Conservation (phyloP, 2,797 vertebrate species). For the Gallinago stenura region DNA sequence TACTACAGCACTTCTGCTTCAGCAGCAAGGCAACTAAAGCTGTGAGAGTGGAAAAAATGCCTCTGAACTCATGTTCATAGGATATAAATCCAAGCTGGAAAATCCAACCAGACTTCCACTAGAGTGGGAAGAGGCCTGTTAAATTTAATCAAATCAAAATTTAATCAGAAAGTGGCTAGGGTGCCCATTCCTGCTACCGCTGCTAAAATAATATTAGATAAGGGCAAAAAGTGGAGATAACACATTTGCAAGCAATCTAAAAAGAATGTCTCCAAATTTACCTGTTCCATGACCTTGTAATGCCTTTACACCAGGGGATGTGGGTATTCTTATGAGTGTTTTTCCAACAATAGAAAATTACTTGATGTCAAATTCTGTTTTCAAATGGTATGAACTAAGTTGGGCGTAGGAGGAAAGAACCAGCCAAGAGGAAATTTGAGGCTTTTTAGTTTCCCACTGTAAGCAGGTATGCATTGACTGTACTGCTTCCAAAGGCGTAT, state of each 20-base stretch:
- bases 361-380: conserved; percentile 53
- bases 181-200: background rate
- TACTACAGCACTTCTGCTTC: background rate
- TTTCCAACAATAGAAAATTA: conserved; percentile 50
- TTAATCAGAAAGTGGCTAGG: conserved; percentile 32
- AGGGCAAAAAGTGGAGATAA: background rate
- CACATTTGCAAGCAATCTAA: background rate
- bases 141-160: conserved; percentile 48
- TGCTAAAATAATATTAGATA: background rate
- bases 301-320: conserved; percentile 28
- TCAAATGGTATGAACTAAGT: rapidly evolving
- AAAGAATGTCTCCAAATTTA: conserved; percentile 1
- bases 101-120: conserved; percentile 22
- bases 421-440: conserved; percentile 72
- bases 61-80: conserved; percentile 27
- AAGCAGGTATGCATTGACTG: conserved; percentile 65
- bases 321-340: conserved; percentile 37
- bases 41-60: background rate
- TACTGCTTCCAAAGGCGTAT: conserved; percentile 67
- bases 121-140: background rate
- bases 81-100: conserved; percentile 35
- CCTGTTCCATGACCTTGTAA: conserved; percentile 14
- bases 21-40: background rate
- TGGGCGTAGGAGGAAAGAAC: conserved; percentile 57
- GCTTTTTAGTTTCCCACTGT: conserved; percentile 63